Conservation (phyloP, 2,797 vertebrate genomes). For the Myotis vivesi region DNA sequence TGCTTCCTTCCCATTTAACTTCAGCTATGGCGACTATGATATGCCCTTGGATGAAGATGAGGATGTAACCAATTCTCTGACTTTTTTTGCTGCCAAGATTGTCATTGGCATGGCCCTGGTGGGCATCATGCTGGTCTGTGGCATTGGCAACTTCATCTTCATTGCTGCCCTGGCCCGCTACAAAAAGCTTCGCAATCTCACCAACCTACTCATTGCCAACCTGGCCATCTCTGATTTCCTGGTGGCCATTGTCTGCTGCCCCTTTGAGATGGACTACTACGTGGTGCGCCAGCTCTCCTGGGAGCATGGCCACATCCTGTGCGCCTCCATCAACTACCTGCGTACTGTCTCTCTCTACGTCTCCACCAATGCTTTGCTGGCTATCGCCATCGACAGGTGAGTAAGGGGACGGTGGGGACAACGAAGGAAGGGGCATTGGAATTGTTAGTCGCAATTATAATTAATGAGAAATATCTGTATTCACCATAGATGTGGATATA, state of each 20-base stretch:
- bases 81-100: slow-evolving; percentile 94
- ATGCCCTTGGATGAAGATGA: slow-evolving; percentile 89
- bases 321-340: slow-evolving; percentile 94
- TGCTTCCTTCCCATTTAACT: slow-evolving; percentile 84
- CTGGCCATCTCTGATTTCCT: slow-evolving; percentile 97
- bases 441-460: neutral
- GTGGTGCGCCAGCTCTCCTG: slow-evolving; percentile 96
- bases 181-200: slow-evolving; percentile 96
- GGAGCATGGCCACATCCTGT: slow-evolving; percentile 93
- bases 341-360: slow-evolving; percentile 95
- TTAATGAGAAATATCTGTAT: neutral
- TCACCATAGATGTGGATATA: neutral
- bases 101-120: slow-evolving; percentile 91
- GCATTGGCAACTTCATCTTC: slow-evolving; percentile 95
- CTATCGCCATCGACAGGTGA: slow-evolving; percentile 96
- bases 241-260: slow-evolving; percentile 96
- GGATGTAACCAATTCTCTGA: slow-evolving; percentile 92
- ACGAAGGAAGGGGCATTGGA: neutral
- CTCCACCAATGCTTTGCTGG: slow-evolving; percentile 97
- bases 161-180: slow-evolving; percentile 92
- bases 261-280: slow-evolving; percentile 98
- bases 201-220: slow-evolving; percentile 97
- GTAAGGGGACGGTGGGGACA: neutral
- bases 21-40: slow-evolving; percentile 91
- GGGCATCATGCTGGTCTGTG: slow-evolving; percentile 96